These are phyloP conservation scores for Popillia japonica DNA, from an alignment of 1,140 invertebrate species.

Conservation along the genomic window DNA sequence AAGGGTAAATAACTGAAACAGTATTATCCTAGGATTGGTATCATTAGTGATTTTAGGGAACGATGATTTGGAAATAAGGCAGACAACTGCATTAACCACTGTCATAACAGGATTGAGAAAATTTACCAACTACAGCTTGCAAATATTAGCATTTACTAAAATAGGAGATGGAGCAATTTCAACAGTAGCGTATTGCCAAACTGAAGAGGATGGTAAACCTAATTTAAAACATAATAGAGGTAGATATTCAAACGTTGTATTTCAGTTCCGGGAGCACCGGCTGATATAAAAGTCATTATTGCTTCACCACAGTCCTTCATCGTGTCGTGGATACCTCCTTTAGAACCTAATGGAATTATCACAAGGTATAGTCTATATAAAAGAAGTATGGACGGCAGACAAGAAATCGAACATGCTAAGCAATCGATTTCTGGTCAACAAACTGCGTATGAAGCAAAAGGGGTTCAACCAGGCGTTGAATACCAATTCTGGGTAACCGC, in stretches of 20 bases:
- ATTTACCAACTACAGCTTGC: conserved; percentile 87
- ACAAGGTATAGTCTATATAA: conserved; percentile 83
- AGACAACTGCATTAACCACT: conserved; percentile 73
- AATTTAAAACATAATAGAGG: not conserved
- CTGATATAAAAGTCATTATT: conserved; percentile 82
- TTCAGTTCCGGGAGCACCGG: conserved; percentile 80
- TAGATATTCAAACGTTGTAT: conserved; percentile 30
- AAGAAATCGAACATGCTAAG: conserved; percentile 75
- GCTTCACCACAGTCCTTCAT: conserved; percentile 77
- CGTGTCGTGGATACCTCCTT: conserved; percentile 81
- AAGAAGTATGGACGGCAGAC: conserved; percentile 71
- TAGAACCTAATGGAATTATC: conserved; percentile 80
- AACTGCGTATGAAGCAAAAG: conserved; percentile 71
- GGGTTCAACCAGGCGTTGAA: conserved; percentile 76
- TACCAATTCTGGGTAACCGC: conserved; percentile 87
- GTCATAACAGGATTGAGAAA: conserved; percentile 75
- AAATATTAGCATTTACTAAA: conserved; percentile 82
- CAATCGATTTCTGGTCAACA: conserved; percentile 69
- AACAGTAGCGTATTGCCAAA: conserved; percentile 76
- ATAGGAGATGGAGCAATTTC: conserved; percentile 82
- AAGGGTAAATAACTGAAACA: conserved; percentile 55
- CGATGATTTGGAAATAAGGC: conserved; percentile 72
- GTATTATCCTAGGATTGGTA: not conserved
- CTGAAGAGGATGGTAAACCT: conserved; percentile 80
- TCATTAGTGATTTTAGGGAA: conserved; percentile 54